A percentile compares a stretch with the other conserved stretches of the same genome.
Conservation (phyloP, 1,140 invertebrate species). For the Lineus longissimus region DNA sequence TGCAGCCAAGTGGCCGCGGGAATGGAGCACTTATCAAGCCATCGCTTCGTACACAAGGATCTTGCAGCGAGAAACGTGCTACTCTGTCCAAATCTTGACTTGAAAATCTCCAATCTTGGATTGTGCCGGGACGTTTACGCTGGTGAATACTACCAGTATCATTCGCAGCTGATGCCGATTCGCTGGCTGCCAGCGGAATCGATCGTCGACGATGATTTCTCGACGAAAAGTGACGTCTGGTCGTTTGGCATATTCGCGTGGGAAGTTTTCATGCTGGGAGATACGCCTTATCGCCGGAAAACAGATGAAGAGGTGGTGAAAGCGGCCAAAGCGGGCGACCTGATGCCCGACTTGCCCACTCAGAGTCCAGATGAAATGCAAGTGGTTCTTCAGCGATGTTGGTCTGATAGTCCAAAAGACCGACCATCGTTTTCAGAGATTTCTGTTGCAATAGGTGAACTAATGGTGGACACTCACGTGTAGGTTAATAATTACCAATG, state of each 20-base stretch:
- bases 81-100: slow-evolving; percentile 73
- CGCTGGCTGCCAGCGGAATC: slow-evolving; percentile 87
- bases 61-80: slow-evolving; percentile 90
- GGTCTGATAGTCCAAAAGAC: slow-evolving; percentile 63
- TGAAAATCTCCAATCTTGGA: slow-evolving; percentile 79
- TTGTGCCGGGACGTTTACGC: slow-evolving; percentile 80
- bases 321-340: slow-evolving; percentile 38
- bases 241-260: slow-evolving; percentile 49
- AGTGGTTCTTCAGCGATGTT: slow-evolving; percentile 61
- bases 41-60: slow-evolving; percentile 78
- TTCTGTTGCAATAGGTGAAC: slow-evolving; percentile 27
- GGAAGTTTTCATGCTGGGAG: slow-evolving; percentile 49
- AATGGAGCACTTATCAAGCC: slow-evolving; percentile 74
- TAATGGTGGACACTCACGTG: slow-evolving; percentile 12
- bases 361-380: slow-evolving; percentile 59
- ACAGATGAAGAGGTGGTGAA: slow-evolving; percentile 62
- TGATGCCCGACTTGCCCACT: slow-evolving; percentile 23
- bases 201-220: slow-evolving; percentile 70
- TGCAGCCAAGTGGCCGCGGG: slow-evolving; percentile 73
- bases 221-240: slow-evolving; percentile 49
- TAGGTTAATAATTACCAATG: neutral
- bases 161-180: slow-evolving; percentile 65
- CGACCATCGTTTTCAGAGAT: slow-evolving; percentile 56
- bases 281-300: slow-evolving; percentile 40
- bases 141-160: slow-evolving; percentile 66